Percentiles rank a stretch among this genome's conserved stretches.
Conservation (phyloP, 2,888 invertebrate genomes). For the Margaritifera margaritifera region DNA sequence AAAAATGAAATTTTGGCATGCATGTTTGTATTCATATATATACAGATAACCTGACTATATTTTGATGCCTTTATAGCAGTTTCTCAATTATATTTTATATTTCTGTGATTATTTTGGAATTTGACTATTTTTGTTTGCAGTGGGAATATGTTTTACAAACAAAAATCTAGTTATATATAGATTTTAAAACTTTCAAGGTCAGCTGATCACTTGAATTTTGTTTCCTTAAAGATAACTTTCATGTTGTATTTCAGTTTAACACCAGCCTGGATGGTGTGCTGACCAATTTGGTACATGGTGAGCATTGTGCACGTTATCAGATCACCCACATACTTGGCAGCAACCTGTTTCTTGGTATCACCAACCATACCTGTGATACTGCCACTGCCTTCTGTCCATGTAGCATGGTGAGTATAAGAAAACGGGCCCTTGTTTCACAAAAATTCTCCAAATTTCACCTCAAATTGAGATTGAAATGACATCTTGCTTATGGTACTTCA, state of each 20-base stretch:
- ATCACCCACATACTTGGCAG: slow-evolving; percentile 83
- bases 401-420: slow-evolving; percentile 80
- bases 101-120: too few relatives aligned
- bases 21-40: too few relatives aligned
- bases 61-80: too few relatives aligned
- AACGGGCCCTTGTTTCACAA: too few relatives aligned
- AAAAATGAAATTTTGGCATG: too few relatives aligned
- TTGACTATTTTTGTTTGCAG: too few relatives aligned
- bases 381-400: slow-evolving; percentile 90
- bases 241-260: slow-evolving; percentile 80
- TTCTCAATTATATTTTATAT: too few relatives aligned
- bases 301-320: slow-evolving; percentile 89
- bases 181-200: neutral
- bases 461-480: neutral
- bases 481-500: neutral
- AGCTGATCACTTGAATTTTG: neutral
- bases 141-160: too few relatives aligned
- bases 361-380: slow-evolving; percentile 89
- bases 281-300: slow-evolving; percentile 88
- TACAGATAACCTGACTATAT: too few relatives aligned
- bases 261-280: slow-evolving; percentile 84
- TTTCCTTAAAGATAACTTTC: neutral
- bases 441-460: neutral
- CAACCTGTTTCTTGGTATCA: slow-evolving; percentile 90
- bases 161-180: neutral